Conservation (phyloP, 2,797 vertebrate genomes). For the Alauda arvensis region DNA sequence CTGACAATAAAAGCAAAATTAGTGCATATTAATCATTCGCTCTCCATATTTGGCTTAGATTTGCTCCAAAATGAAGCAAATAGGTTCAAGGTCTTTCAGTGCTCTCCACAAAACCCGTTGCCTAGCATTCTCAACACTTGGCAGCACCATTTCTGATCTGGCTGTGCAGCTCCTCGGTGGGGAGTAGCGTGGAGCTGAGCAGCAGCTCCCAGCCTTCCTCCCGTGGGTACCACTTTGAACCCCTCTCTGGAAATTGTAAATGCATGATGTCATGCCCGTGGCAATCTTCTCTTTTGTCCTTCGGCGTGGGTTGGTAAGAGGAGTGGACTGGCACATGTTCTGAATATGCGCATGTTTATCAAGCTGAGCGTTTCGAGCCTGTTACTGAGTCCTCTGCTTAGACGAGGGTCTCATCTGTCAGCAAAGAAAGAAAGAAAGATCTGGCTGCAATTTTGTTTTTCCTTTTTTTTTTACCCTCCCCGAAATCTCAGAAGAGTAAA, state of each 20-base stretch:
- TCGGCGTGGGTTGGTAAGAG: neutral
- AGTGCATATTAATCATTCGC: neutral
- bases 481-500: neutral
- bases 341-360: neutral
- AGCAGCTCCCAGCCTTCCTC: constrained; percentile 8
- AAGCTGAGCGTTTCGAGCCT: neutral
- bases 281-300: neutral
- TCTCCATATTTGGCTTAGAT: neutral
- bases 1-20: neutral
- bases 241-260: neutral
- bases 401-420: neutral
- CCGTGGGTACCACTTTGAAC: neutral
- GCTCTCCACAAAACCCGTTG: constrained; percentile 4
- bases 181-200: neutral
- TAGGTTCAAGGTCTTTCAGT: constrained; percentile 10
- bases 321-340: neutral
- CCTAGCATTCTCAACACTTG: constrained; percentile 56
- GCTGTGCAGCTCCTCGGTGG: neutral
- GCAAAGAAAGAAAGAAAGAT: neutral
- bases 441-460: neutral
- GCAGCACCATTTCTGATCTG: constrained; percentile 36
- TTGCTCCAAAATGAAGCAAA: neutral
- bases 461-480: rapidly evolving
- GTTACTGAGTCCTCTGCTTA: neutral
- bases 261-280: neutral